A percentile compares a stretch with the other conserved stretches of the same genome.
These are phyloP conservation scores for Pediacus dermestoides DNA, from an alignment of 2,888 invertebrate genomes.

Conservation along the genomic window DNA sequence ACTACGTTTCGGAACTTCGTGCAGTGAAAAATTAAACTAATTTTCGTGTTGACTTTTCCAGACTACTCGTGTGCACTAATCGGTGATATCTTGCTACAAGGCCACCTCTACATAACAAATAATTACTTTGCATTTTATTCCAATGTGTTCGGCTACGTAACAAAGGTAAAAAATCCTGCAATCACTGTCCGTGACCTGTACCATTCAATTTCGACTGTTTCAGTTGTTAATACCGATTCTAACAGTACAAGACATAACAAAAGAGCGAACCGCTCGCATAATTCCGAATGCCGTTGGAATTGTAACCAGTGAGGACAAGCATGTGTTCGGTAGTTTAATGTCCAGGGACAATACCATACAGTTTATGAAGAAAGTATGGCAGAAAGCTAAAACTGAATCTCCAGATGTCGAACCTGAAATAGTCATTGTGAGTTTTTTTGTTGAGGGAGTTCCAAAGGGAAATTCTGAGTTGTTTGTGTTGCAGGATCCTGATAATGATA, in stretches of 20 bases:
- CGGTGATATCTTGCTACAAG: conserved; percentile 88
- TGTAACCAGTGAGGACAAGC: conserved; percentile 77
- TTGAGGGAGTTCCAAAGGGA: background rate
- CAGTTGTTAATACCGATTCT: conserved; percentile 84
- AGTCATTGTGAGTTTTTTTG: conserved; percentile 29
- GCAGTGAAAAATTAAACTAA: too few relatives aligned
- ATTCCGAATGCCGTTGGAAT: conserved; percentile 94
- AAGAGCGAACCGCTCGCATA: conserved; percentile 90
- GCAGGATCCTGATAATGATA: conserved; percentile 36
- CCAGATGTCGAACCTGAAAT: conserved; percentile 39
- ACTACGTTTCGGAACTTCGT: too few relatives aligned
- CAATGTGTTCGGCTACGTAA: conserved; percentile 91
- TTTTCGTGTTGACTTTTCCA: conserved; percentile 50
- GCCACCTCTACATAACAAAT: conserved; percentile 89
- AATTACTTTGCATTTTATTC: conserved; percentile 96
- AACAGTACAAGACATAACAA: conserved; percentile 81
- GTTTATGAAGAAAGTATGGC: conserved; percentile 83
- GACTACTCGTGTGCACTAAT: conserved; percentile 92
- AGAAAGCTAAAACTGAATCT: conserved; percentile 55
- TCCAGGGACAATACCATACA: conserved; percentile 85
- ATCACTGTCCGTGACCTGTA: background rate
- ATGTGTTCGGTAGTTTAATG: conserved; percentile 86
- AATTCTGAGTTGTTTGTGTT: too few relatives aligned
- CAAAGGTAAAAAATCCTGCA: conserved; percentile 65
- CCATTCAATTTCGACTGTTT: conserved; percentile 32